A percentile compares a stretch with the other conserved stretches of the same genome.
Evolutionary conservation across 1,140 invertebrate species (phyloP).

Genomic region (Delia radicum): DNA sequence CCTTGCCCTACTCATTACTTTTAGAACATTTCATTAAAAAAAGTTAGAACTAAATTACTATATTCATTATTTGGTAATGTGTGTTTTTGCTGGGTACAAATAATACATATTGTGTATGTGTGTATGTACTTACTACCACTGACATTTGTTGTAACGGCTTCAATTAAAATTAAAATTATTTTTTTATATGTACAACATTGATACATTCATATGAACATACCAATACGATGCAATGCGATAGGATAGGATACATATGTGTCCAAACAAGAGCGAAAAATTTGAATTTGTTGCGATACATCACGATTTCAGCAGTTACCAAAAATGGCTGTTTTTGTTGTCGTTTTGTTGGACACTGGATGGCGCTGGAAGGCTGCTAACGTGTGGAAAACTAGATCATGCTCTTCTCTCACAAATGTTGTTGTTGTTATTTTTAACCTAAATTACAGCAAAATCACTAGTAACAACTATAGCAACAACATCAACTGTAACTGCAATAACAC

Average conservation of each 20-base stretch:
- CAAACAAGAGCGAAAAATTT: slow-evolving; percentile 25
- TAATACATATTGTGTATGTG: neutral
- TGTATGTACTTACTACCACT: neutral
- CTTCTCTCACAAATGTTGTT: slow-evolving; percentile 17
- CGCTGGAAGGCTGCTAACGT: slow-evolving; percentile 11
- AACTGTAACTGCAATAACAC: neutral
- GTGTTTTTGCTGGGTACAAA: too few species aligned
- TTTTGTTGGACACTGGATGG: neutral
- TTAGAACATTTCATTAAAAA: too few species aligned
- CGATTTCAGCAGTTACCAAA: slow-evolving; percentile 25
- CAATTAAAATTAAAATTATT: slow-evolving; percentile 28
- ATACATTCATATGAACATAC: neutral
- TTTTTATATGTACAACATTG: slow-evolving; percentile 2
- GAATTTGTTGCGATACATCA: slow-evolving; percentile 27
- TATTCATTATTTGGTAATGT: too few species aligned
- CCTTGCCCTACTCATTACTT: too few species aligned
- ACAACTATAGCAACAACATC: neutral
- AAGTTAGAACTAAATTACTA: too few species aligned
- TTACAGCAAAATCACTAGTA: neutral
- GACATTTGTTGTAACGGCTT: slow-evolving; percentile 25
- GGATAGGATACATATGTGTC: neutral
- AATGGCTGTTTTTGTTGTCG: slow-evolving; percentile 17
- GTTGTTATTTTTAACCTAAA: slow-evolving; percentile 19
- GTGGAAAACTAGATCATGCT: slow-evolving; percentile 26
- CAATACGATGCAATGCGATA: too few species aligned